Conservation (phyloP, 2,113 vertebrate species). For the Rattus rattus region DNA sequence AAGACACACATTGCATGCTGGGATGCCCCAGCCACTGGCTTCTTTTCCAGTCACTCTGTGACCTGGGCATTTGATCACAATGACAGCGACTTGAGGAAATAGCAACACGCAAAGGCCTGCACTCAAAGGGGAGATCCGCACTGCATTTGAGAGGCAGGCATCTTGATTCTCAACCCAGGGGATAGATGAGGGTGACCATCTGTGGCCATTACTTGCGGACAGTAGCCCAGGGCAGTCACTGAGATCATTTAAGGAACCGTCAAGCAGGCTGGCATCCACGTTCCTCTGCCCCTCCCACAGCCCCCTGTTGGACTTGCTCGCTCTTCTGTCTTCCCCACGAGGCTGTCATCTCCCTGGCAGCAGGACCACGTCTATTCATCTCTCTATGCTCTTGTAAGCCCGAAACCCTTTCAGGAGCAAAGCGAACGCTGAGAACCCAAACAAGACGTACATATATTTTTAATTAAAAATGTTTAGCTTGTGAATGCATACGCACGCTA, state of each 20-base stretch:
- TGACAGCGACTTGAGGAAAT: not conserved
- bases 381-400: slow-evolving; percentile 24
- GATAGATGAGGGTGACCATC: not conserved
- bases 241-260: not conserved
- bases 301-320: not conserved
- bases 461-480: slow-evolving; percentile 66
- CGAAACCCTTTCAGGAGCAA: slow-evolving; percentile 45
- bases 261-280: not conserved
- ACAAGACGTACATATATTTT: slow-evolving; percentile 66
- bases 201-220: not conserved
- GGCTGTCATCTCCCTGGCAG: slow-evolving; percentile 37
- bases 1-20: not conserved
- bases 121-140: not conserved
- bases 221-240: not conserved
- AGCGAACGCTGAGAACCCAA: slow-evolving; percentile 53
- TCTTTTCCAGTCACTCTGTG: not conserved
- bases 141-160: not conserved
- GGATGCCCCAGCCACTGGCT: not conserved
- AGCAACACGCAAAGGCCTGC: not conserved
- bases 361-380: not conserved
- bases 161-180: not conserved
- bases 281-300: not conserved
- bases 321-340: not conserved
- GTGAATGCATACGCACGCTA: not conserved
- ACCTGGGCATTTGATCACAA: not conserved